Evolutionary conservation across 2,888 invertebrate species (phyloP), one percentile per base, ranked within the genome.

Genomic region (Lypha dubia): DNA sequence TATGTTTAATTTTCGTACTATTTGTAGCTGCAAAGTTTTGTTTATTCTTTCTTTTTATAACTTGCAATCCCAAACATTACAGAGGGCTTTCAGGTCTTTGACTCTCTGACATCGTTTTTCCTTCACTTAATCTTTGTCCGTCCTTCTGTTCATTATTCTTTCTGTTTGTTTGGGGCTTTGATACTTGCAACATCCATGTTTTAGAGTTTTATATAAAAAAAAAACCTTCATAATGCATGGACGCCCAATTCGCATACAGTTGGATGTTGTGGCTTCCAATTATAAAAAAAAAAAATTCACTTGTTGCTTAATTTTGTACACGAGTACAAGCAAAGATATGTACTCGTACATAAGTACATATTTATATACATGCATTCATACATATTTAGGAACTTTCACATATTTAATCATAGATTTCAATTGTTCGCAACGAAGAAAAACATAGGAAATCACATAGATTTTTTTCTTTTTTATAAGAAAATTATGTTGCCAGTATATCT

Each of bases 91-190:
- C 83, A 88, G 88, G 88, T 87, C 88, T 85, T 87, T 86, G 87
- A 87, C 87, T 88, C 86, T 75, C 87, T 88, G 88, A 87, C 87
- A 88, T 88, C 86, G 84, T 86, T 83, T 79, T 79, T 75, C n/a
- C 38, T 65, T 56, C 58, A 56, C 65, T 65, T 56, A 56, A 49
- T 44, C 53, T 71, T 41, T 49, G 49, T 65, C 46, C 15, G 79
- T 79, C 46, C 63, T 24, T 41, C 63, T 28, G 71, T 79, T 44
- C 4, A 15, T 62, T 44, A 20, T 22, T 67, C 44, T 56, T 60
- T 68, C 28, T 38, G n/a, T 20, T 49, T 44, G 15, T 73, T 79
- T 80, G 44, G 24, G 20, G 58, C 46, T 46, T 68, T 76, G 68
- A 56, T 63, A 75, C 62, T 70, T 68, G 75, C 70, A 81, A 81